These are phyloP conservation scores for Lathronympha strigana DNA, from an alignment of 2,888 invertebrate species.

Conservation along the genomic window DNA sequence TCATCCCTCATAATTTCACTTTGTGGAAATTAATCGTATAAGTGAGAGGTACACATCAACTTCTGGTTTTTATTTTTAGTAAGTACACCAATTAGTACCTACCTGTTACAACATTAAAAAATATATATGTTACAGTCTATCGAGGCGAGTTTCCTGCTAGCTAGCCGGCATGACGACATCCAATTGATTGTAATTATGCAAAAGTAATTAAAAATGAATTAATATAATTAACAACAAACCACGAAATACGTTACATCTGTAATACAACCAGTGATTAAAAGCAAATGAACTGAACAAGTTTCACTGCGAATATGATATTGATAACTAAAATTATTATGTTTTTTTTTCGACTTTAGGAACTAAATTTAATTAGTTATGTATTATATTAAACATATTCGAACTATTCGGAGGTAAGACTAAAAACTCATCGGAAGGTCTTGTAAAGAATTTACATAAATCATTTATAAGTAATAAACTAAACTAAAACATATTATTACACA, in stretches of 20 bases:
- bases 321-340: background rate
- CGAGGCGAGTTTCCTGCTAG: no score
- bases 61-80: no score
- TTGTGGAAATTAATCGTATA: no score
- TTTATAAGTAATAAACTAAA: no score
- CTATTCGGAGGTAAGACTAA: no score
- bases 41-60: no score
- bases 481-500: no score
- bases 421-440: no score
- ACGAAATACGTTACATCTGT: background rate
- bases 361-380: background rate
- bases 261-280: constrained; percentile 19
- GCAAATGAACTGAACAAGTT: constrained; percentile 4
- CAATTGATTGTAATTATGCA: background rate
- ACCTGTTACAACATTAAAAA: background rate
- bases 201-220: constrained; percentile 26
- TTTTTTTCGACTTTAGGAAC: background rate
- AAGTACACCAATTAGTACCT: no score
- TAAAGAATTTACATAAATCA: no score
- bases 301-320: background rate
- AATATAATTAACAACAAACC: constrained; percentile 4
- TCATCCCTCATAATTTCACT: no score
- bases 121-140: background rate
- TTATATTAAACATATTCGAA: no score
- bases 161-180: constrained; percentile 11